Evolutionary conservation across 2,888 invertebrate species (phyloP), one percentile per base, ranked within the genome.

Genomic region (Amblyjoppa fuscipennis): DNA sequence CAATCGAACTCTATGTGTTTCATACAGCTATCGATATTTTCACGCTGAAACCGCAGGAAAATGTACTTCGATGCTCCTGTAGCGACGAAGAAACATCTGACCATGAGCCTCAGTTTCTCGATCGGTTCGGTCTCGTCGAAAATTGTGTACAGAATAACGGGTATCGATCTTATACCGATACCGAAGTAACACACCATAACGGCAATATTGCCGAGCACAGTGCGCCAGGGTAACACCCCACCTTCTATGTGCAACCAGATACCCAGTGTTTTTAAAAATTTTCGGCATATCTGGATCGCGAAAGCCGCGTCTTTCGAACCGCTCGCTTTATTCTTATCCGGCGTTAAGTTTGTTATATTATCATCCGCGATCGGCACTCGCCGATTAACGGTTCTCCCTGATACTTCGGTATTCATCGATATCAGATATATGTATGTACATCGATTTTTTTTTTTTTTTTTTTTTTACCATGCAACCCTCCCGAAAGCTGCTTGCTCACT

Each of bases 1-100:
- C 92, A 92, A 31, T 92, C 92, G 3, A 4, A 1, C 0, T 84
- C 76, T 9, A 92, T 89, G 4, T 88, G 73, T 0, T 73, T 61
- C 3, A 92, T 82, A 74, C 92, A 91, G 3, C 75, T 64, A 0
- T 64, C 69, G 5, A 92, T 89, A 3, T 85, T 70, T 0, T 16
- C 45, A n/a, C 51, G 61, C 41, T 69, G 56, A 9, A 7, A 70
- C n/a, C 31, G 56, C 7, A 78, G 49, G 13, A 75, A 71, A 13
- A 45, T 64, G 61, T 90, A 88, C 31, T 92, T 92, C 0, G 82
- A 31, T 0, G 88, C 76, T 0, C 89, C 87, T 85, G 90, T 89
- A 3, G 87, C 4, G 45, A 87, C 88, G 51, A 90, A 92, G 13
- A 88, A 89, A 5, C 89, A 61, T 0, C 92, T 91, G 2, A 91